Evolutionary conservation across 2,797 vertebrate genomes (phyloP).

Genomic region (Masticophis lateralis): DNA sequence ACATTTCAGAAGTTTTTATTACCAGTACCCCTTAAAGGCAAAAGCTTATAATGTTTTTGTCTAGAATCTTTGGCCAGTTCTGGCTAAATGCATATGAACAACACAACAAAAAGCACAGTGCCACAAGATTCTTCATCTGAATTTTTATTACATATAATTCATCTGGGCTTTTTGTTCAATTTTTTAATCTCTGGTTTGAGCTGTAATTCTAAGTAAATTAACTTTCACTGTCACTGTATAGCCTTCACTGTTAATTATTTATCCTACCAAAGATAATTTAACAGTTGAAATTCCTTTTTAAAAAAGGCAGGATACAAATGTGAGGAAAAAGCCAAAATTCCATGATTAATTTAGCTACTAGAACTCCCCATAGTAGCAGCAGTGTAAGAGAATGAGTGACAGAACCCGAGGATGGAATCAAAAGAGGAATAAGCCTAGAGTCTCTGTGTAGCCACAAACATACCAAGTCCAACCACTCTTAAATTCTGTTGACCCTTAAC

Average conservation of each 20-base stretch:
- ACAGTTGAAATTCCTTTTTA: background rate
- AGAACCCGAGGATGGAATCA: background rate
- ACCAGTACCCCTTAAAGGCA: background rate
- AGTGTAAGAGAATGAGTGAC: background rate
- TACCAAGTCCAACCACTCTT: background rate
- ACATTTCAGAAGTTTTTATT: background rate
- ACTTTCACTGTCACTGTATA: no score
- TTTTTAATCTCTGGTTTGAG: background rate
- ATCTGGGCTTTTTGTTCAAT: background rate
- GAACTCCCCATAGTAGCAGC: background rate
- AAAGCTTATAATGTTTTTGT: background rate
- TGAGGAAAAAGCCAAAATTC: background rate
- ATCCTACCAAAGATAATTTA: background rate
- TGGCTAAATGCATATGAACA: background rate
- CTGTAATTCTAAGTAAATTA: background rate
- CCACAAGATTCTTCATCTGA: background rate
- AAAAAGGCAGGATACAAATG: background rate
- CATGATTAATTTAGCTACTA: background rate
- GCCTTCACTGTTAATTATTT: background rate
- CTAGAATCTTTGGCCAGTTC: background rate
- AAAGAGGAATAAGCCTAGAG: background rate
- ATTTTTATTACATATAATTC: background rate
- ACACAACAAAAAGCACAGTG: background rate
- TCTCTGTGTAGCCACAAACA: background rate
- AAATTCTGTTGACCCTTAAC: background rate